phyloP scores from a whole-genome alignment of 1,140 invertebrate genomes.

The Pseudoatta argentina region DNA sequence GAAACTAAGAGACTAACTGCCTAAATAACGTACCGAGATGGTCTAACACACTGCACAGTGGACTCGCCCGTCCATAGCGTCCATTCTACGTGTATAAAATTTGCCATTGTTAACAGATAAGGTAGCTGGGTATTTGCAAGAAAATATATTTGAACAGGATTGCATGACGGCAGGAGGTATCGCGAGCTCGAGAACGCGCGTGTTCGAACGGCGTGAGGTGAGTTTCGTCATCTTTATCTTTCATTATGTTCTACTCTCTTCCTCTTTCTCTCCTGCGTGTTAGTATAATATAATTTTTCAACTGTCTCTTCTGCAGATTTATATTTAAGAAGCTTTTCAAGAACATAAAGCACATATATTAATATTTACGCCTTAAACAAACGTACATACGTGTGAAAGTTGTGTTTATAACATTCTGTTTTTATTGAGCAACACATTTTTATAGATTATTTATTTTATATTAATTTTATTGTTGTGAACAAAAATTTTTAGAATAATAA shows the following conservation, averaged over 20 bases:
- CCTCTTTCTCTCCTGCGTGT: neutral
- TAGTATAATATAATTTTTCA: neutral
- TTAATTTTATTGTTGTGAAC: no score
- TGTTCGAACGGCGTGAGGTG: neutral
- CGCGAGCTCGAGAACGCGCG: neutral
- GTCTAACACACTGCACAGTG: neutral
- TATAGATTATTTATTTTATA: no score
- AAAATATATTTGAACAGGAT: slow-evolving; percentile 60
- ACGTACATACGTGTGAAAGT: no score
- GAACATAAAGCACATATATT: no score
- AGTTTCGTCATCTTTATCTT: neutral
- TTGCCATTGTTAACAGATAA: slow-evolving; percentile 51
- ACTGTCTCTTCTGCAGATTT: neutral
- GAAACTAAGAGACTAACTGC: slow-evolving; percentile 21
- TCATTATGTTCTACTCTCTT: neutral
- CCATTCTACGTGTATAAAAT: neutral
- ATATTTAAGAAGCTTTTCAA: no score
- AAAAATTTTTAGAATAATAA: no score
- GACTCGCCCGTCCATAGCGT: neutral
- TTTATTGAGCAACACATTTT: no score
- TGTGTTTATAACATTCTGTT: no score
- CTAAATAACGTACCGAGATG: neutral
- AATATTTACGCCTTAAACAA: no score
- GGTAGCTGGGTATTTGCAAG: slow-evolving; percentile 43
- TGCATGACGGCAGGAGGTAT: slow-evolving; percentile 1